Evolutionary conservation across 1,140 invertebrate species (phyloP).

Genomic region (Eumaeus atala): DNA sequence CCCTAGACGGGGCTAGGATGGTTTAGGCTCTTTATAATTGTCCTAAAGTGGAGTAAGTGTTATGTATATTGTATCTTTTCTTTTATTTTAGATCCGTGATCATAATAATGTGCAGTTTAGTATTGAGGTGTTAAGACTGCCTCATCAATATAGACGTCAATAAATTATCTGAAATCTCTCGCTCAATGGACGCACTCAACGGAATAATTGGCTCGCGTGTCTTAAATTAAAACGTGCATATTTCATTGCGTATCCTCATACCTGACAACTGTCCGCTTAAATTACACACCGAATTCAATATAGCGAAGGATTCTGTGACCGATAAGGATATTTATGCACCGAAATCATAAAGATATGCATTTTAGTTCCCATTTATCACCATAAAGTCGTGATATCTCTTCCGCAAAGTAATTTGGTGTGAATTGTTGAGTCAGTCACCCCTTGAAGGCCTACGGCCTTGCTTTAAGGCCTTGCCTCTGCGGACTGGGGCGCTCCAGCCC

Average conservation of each 20-base stretch:
- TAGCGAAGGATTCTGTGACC: background rate
- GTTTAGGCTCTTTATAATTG: too few species aligned
- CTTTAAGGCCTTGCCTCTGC: conserved; percentile 16
- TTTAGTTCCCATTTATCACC: conserved; percentile 25
- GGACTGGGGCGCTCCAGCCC: conserved; percentile 36
- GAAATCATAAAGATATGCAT: background rate
- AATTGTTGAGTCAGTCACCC: conserved; percentile 51
- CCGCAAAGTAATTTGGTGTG: conserved; percentile 16
- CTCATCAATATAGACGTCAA: background rate
- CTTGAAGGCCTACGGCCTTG: conserved; percentile 32
- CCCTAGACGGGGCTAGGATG: too few species aligned
- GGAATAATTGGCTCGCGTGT: background rate
- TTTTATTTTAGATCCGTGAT: too few species aligned
- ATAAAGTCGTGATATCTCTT: conserved; percentile 10
- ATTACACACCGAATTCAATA: background rate
- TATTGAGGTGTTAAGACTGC: too few species aligned
- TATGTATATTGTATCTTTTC: too few species aligned
- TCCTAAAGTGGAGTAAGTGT: too few species aligned
- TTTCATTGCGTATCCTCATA: background rate
- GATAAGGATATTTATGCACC: conserved; percentile 6
- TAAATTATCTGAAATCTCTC: background rate
- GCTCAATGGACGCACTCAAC: background rate
- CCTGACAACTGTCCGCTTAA: background rate
- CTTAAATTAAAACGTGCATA: conserved; percentile 2
- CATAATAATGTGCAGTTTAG: too few species aligned